Evolutionary conservation across 2,113 vertebrate genomes (phyloP).

Genomic region (Pseudolaguvia tuberculata): DNA sequence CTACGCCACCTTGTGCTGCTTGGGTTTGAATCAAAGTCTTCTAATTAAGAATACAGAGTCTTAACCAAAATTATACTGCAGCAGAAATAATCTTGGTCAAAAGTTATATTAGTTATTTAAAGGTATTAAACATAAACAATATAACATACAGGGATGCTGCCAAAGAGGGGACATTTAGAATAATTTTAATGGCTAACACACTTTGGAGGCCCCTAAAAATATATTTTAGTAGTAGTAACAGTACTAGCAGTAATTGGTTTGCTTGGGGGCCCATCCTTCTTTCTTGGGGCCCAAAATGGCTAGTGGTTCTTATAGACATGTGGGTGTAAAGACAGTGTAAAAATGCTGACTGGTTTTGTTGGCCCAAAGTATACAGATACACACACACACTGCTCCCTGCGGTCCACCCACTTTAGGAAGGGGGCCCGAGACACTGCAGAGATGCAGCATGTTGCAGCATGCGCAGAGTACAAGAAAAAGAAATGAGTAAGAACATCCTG

Average conservation of each 20-base stretch:
- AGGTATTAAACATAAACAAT: too few species aligned
- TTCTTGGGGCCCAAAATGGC: background rate
- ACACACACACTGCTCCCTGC: conserved; percentile 51
- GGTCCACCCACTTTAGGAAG: conserved; percentile 21
- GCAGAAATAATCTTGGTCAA: background rate
- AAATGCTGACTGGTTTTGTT: conserved; percentile 50
- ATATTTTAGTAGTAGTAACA: too few species aligned
- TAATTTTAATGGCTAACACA: too few species aligned
- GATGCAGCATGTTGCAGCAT: conserved; percentile 28
- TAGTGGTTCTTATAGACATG: background rate
- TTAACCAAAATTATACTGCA: background rate
- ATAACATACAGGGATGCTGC: too few species aligned
- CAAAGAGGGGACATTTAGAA: background rate
- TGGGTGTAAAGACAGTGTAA: conserved; percentile 24
- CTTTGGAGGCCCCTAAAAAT: too few species aligned
- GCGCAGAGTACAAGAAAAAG: background rate
- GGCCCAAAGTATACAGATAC: conserved; percentile 43
- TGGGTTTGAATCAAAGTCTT: too few species aligned
- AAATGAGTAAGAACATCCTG: background rate
- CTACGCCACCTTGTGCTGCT: too few species aligned
- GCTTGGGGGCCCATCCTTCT: background rate
- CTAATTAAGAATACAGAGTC: too few species aligned
- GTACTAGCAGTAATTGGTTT: too few species aligned
- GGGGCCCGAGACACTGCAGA: conserved; percentile 26
- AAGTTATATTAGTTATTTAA: background rate